Conservation (phyloP, 1,140 invertebrate species). For the Idris sp. region DNA sequence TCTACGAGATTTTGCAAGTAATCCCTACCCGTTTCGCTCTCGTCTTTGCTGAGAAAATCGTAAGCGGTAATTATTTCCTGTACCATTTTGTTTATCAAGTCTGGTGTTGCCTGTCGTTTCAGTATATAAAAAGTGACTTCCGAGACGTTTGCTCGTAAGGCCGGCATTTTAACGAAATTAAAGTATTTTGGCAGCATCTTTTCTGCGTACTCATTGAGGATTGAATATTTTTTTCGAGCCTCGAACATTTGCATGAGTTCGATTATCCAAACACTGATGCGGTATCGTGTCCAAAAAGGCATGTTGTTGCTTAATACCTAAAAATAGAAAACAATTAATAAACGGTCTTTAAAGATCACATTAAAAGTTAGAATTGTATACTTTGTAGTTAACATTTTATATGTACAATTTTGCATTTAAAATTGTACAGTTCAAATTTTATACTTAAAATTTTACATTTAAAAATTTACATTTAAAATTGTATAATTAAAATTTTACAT, state of each 20-base stretch:
- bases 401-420: too few relatives aligned
- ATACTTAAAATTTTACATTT: too few relatives aligned
- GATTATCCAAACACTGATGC: conserved; percentile 78
- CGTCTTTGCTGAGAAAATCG: conserved; percentile 71
- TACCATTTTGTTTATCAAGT: conserved; percentile 73
- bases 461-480: too few relatives aligned
- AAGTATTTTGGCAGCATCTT: conserved; percentile 75
- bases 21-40: conserved; percentile 64
- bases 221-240: conserved; percentile 75
- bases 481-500: too few relatives aligned
- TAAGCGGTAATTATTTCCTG: background rate
- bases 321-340: too few relatives aligned
- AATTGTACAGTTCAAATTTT: too few relatives aligned
- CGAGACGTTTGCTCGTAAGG: conserved; percentile 74
- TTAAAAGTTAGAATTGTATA: too few relatives aligned
- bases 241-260: conserved; percentile 79
- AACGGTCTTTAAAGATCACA: too few relatives aligned
- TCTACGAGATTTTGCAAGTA: conserved; percentile 78
- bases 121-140: conserved; percentile 80
- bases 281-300: conserved; percentile 75
- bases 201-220: conserved; percentile 77
- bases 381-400: too few relatives aligned
- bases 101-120: conserved; percentile 74
- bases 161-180: conserved; percentile 73
- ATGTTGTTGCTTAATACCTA: conserved; percentile 79